phyloP scores from a whole-genome alignment of 2,888 invertebrate species.

The Eumerus sabulonum region DNA sequence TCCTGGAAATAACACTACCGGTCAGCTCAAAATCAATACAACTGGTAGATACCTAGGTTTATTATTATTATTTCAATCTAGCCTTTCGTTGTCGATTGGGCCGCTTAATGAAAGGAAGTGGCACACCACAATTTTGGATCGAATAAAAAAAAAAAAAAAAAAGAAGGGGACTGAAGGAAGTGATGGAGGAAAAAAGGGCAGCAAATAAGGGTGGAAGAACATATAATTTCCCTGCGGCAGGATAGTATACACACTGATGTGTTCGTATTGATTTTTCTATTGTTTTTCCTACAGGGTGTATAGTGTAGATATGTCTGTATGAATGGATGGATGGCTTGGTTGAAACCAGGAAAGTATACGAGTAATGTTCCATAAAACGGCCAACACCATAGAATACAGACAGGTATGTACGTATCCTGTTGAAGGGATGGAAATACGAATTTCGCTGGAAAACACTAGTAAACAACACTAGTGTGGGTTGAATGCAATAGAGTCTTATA shows the following conservation, averaged over 20 bases:
- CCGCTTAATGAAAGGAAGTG: constrained; percentile 49
- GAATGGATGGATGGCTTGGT: no score
- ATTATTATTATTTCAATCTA: constrained; percentile 63
- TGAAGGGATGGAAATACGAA: constrained; percentile 13
- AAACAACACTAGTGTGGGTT: background rate
- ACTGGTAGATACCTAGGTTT: constrained; percentile 28
- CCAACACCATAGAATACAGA: no score
- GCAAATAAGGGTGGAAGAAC: no score
- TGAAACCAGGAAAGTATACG: no score
- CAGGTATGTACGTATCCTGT: background rate
- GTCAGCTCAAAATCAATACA: constrained; percentile 63
- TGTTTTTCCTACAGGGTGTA: no score
- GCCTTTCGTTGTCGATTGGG: constrained; percentile 22
- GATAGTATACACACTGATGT: no score
- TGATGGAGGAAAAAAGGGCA: no score
- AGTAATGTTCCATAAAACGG: no score
- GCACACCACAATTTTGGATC: constrained; percentile 23
- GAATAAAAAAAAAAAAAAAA: no score
- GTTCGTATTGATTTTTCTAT: constrained; percentile 48
- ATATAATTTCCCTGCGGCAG: no score
- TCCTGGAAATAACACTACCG: constrained; percentile 47
- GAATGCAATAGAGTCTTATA: constrained; percentile 37
- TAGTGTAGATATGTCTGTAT: no score
- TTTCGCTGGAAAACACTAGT: constrained; percentile 19
- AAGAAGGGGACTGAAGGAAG: no score